These are phyloP conservation scores for Clarias fuscus DNA, from an alignment of 2,797 vertebrate genomes.

Conservation along the genomic window DNA sequence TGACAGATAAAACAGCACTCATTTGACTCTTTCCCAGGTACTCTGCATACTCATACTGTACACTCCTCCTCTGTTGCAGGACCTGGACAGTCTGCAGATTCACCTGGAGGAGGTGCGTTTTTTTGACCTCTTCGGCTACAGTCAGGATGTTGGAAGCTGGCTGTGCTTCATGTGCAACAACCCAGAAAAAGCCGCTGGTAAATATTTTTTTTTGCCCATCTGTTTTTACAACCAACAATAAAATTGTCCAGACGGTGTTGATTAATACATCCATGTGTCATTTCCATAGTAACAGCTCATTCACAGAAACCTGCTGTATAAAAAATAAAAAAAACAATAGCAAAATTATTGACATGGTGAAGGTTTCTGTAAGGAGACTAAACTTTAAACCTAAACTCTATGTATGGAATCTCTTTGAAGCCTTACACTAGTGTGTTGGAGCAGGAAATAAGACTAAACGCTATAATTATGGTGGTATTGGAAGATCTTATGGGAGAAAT, in stretches of 20 bases:
- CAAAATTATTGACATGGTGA: not conserved
- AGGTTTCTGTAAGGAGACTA: not conserved
- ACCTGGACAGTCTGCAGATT: constrained; percentile 84
- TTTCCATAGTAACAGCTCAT: not conserved
- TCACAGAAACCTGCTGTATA: not conserved
- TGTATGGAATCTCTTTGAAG: not conserved
- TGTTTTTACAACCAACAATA: not conserved
- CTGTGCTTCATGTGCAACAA: constrained; percentile 99
- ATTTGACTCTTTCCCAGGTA: not conserved
- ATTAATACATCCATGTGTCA: not conserved
- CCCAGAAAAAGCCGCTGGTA: constrained; percentile 91
- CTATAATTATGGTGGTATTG: not conserved
- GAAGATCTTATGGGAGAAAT: not conserved
- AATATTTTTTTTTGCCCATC: not conserved
- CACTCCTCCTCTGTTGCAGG: constrained; percentile 68
- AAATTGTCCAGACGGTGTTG: not conserved
- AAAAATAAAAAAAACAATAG: not conserved
- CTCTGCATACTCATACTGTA: not conserved
- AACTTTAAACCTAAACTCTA: not conserved
- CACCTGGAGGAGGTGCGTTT: constrained; percentile 94
- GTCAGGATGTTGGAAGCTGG: constrained; percentile 84
- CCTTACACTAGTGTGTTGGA: not conserved
- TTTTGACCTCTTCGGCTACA: constrained; percentile 95
- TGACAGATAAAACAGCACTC: not conserved
- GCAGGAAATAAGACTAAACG: not conserved